Percentiles rank a stretch among this genome's conserved stretches.
phyloP scores from a whole-genome alignment of 2,888 invertebrate species.

The Macrophya annulata region DNA sequence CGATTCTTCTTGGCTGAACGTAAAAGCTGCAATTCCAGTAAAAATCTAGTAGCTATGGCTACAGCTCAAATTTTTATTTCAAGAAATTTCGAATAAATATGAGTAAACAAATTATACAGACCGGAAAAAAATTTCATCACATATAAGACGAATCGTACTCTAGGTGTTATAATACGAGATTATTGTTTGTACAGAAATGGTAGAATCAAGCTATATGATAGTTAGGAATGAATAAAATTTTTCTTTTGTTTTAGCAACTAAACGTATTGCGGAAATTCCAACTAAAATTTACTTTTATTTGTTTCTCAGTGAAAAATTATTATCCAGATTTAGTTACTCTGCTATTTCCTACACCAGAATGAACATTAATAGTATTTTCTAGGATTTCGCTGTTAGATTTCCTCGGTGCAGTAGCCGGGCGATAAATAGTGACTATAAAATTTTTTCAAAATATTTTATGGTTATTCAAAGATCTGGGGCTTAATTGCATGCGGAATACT shows the following conservation, averaged over 20 bases:
- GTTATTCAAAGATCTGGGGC: neutral
- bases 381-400: too few relatives aligned
- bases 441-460: neutral
- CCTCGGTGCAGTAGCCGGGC: too few relatives aligned
- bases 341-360: neutral
- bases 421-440: too few relatives aligned
- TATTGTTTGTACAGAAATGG: too few relatives aligned
- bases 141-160: too few relatives aligned
- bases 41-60: neutral
- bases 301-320: neutral
- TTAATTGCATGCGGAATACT: neutral
- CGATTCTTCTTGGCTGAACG: slow-evolving; percentile 13
- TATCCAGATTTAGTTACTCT: neutral
- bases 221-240: neutral
- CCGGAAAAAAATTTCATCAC: neutral
- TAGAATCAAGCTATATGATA: too few relatives aligned
- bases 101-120: neutral
- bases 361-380: neutral
- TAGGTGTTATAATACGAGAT: too few relatives aligned
- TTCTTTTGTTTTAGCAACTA: neutral
- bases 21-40: slow-evolving; percentile 13
- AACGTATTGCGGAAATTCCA: too few relatives aligned
- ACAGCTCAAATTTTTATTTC: neutral
- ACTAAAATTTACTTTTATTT: too few relatives aligned
- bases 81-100: neutral